Evolutionary conservation across 2,888 invertebrate species (phyloP).

Genomic region (Campopleginae sp.): DNA sequence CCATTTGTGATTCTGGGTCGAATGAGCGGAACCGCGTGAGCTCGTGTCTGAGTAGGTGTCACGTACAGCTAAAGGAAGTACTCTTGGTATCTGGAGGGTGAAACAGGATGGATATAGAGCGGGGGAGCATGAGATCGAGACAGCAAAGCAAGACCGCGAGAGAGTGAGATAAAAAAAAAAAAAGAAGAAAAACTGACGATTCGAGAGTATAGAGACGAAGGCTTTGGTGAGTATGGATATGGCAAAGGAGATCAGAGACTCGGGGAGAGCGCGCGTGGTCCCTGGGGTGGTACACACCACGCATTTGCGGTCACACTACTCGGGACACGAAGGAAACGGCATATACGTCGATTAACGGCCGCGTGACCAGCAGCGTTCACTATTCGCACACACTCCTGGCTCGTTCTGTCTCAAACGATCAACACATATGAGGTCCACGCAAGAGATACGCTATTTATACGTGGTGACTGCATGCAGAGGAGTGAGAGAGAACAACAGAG

Average conservation of each 20-base stretch:
- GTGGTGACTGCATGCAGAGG: slow-evolving; percentile 46
- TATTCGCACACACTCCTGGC: slow-evolving; percentile 48
- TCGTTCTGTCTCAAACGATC: slow-evolving; percentile 41
- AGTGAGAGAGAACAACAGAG: slow-evolving; percentile 22
- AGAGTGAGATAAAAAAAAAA: slow-evolving; percentile 11
- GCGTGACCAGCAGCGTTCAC: slow-evolving; percentile 57
- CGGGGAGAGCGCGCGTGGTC: slow-evolving; percentile 26
- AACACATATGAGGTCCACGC: slow-evolving; percentile 61
- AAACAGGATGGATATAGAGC: slow-evolving; percentile 23
- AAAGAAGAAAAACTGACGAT: slow-evolving; percentile 8
- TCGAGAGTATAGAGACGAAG: slow-evolving; percentile 35
- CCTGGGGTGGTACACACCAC: slow-evolving; percentile 41
- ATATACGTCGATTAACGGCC: slow-evolving; percentile 59
- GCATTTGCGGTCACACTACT: slow-evolving; percentile 47
- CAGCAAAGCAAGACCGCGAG: slow-evolving; percentile 6
- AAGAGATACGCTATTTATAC: slow-evolving; percentile 65
- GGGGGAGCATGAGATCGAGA: slow-evolving; percentile 10
- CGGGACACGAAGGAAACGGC: slow-evolving; percentile 42
- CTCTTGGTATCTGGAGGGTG: slow-evolving; percentile 47
- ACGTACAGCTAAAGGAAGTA: slow-evolving; percentile 69
- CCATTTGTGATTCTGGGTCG: slow-evolving; percentile 63
- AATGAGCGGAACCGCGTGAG: slow-evolving; percentile 59
- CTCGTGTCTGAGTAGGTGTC: slow-evolving; percentile 67
- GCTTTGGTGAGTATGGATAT: slow-evolving; percentile 35
- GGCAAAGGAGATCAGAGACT: slow-evolving; percentile 56